These are phyloP conservation scores for Hystrix brachyura DNA, from an alignment of 2,113 vertebrate genomes.

Conservation along the genomic window DNA sequence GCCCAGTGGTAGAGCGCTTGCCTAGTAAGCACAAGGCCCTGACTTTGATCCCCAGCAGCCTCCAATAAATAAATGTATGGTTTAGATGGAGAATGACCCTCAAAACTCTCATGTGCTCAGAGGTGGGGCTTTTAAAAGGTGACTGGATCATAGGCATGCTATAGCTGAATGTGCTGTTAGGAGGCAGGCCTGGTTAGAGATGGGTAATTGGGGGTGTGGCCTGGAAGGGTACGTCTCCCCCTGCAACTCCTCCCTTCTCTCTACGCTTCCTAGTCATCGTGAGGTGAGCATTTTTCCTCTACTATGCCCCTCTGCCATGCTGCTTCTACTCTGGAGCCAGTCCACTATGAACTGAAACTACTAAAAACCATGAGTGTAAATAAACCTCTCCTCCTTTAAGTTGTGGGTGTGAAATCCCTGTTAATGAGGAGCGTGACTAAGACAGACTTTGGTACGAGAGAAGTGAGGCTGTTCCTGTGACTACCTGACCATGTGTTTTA, in stretches of 20 bases:
- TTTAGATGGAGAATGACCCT: background rate
- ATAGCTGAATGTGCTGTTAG: background rate
- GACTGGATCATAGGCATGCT: background rate
- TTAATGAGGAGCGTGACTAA: background rate
- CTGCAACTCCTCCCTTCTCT: background rate
- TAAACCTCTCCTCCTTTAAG: background rate
- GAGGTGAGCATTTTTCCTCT: background rate
- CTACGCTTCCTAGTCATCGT: background rate
- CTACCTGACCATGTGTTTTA: background rate
- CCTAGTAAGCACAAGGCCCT: too few relatives aligned
- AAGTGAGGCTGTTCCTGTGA: background rate
- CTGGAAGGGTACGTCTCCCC: background rate
- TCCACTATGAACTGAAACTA: background rate
- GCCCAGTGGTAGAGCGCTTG: too few relatives aligned
- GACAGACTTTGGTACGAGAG: background rate
- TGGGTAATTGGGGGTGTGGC: background rate
- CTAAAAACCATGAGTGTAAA: background rate
- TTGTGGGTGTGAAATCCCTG: background rate
- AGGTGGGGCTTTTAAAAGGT: background rate
- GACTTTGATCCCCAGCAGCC: too few relatives aligned
- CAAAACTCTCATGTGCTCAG: background rate
- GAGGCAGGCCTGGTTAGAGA: background rate
- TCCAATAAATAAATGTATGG: background rate
- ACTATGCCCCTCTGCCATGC: background rate
- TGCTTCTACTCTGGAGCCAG: background rate